These are phyloP conservation scores for Oreortyx pictus DNA, from an alignment of 2,797 vertebrate species.

Conservation along the genomic window DNA sequence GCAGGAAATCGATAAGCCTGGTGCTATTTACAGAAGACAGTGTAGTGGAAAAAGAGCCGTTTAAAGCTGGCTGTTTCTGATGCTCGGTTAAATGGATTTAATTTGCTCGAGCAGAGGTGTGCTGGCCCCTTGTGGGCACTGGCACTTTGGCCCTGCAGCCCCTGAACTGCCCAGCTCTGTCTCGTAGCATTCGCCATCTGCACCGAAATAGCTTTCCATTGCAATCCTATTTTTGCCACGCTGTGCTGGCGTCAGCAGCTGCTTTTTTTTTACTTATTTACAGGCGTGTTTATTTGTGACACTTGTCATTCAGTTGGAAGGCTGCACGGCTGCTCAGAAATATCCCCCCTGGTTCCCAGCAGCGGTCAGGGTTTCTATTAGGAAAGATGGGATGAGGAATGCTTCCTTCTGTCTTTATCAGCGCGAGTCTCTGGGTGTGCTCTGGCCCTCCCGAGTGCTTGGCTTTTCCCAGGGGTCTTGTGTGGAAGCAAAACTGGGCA, in stretches of 20 bases:
- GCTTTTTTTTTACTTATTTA: neutral
- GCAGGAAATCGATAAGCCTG: neutral
- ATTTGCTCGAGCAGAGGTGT: neutral
- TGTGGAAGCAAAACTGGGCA: neutral
- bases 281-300: neutral
- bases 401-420: accelerated
- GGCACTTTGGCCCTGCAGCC: neutral
- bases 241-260: neutral
- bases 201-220: neutral
- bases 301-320: neutral
- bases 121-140: neutral
- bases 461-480: neutral
- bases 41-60: neutral
- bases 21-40: conserved; percentile 19
- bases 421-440: neutral
- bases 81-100: conserved; percentile 36
- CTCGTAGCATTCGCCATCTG: accelerated
- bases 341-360: neutral
- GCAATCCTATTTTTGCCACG: accelerated
- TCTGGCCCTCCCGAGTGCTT: neutral
- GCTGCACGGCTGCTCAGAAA: neutral
- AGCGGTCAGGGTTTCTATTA: accelerated
- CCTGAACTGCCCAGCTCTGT: neutral
- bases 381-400: neutral
- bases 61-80: neutral